Conservation (phyloP, 2,113 vertebrate species). For the Eira barbara region DNA sequence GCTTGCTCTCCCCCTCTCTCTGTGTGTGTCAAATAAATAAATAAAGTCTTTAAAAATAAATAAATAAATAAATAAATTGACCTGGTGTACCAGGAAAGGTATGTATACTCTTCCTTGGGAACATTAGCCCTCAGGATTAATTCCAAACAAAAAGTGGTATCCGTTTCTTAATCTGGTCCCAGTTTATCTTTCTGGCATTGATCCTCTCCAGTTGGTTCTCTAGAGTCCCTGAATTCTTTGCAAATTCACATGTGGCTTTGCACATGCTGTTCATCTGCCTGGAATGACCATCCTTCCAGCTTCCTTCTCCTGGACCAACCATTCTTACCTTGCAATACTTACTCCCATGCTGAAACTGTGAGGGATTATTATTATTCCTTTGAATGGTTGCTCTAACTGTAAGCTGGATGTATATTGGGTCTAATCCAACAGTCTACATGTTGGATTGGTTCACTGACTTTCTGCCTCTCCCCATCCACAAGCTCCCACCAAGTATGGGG, state of each 20-base stretch:
- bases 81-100: neutral
- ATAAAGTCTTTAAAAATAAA: no score
- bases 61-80: neutral
- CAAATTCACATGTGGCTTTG: neutral
- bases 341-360: neutral
- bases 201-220: neutral
- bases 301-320: neutral
- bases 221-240: neutral
- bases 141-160: neutral
- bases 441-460: neutral
- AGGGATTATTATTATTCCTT: neutral
- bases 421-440: neutral
- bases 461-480: accelerated
- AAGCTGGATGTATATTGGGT: neutral
- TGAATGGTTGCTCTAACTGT: neutral
- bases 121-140: neutral
- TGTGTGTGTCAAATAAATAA: no score
- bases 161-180: neutral
- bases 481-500: neutral
- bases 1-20: no score
- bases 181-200: no score
- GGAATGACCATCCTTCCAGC: neutral
- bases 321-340: neutral
- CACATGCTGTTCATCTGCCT: neutral
- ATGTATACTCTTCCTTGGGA: neutral